Conservation (phyloP, 1,140 invertebrate genomes). For the Scaptomyza montana region DNA sequence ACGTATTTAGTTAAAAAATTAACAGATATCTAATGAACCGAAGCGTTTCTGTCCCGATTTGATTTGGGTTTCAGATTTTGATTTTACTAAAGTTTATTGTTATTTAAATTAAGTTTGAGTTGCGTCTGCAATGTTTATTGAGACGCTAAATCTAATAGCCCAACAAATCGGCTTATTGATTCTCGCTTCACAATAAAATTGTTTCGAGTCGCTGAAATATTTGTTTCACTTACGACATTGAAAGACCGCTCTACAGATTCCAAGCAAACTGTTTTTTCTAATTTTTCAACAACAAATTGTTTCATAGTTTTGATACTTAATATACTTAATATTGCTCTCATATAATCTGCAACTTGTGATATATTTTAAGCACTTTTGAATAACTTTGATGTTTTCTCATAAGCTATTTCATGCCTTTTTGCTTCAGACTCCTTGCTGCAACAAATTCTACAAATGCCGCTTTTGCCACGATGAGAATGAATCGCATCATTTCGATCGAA, state of each 20-base stretch:
- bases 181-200: background rate
- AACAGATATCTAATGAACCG: conserved; percentile 59
- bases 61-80: conserved; percentile 38
- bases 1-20: conserved; percentile 51
- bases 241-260: too few relatives aligned
- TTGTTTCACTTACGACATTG: too few relatives aligned
- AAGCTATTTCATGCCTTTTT: background rate
- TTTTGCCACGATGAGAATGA: conserved; percentile 95
- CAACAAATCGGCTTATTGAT: too few relatives aligned
- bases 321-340: too few relatives aligned
- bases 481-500: conserved; percentile 91
- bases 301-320: too few relatives aligned
- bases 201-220: background rate
- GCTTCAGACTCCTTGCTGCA: conserved; percentile 93
- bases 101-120: conserved; percentile 34
- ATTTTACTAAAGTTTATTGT: conserved; percentile 59
- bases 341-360: too few relatives aligned
- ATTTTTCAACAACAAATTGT: too few relatives aligned
- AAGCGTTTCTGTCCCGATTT: conserved; percentile 19
- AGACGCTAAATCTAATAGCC: conserved; percentile 39
- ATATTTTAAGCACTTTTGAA: too few relatives aligned
- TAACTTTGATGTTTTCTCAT: background rate
- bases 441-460: conserved; percentile 93
- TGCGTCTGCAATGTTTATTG: conserved; percentile 55
- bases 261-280: too few relatives aligned